phyloP scores from a whole-genome alignment of 1,140 invertebrate species.

The Rhyzopertha dominica region DNA sequence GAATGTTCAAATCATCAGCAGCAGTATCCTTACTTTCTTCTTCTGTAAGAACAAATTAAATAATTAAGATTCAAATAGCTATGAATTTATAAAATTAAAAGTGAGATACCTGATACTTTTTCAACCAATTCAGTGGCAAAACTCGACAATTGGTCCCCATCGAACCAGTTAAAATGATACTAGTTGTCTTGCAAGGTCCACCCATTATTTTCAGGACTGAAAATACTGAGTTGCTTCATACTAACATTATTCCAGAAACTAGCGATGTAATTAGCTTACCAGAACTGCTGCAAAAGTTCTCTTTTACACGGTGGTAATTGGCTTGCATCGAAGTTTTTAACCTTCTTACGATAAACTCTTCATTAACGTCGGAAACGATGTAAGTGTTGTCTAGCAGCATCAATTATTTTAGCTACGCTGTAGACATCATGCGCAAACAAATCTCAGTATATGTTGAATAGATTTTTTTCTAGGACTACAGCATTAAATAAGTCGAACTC shows the following conservation, averaged over 20 bases:
- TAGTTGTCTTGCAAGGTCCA: constrained; percentile 19
- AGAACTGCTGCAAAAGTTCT: constrained; percentile 37
- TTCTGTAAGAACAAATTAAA: no score
- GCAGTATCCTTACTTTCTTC: no score
- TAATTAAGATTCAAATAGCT: no score
- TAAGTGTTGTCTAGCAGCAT: constrained; percentile 17
- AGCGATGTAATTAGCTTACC: constrained; percentile 30
- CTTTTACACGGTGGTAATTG: constrained; percentile 32
- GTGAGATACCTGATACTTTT: constrained; percentile 15
- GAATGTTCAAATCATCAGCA: no score
- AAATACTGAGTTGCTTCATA: constrained; percentile 7
- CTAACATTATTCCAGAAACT: constrained; percentile 34
- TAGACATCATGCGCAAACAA: constrained; percentile 14
- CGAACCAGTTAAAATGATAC: constrained; percentile 23
- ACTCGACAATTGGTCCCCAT: constrained; percentile 19
- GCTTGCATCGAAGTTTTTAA: constrained; percentile 34
- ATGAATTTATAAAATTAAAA: no score
- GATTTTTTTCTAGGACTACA: no score
- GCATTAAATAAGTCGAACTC: no score
- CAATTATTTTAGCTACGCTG: constrained; percentile 14
- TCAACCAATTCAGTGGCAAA: constrained; percentile 15
- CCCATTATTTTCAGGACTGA: constrained; percentile 16
- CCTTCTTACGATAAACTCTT: constrained; percentile 31
- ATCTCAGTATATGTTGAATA: no score
- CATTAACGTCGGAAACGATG: constrained; percentile 19